Conservation (phyloP, 1,140 invertebrate species). For the Neocloeon triangulifer region DNA sequence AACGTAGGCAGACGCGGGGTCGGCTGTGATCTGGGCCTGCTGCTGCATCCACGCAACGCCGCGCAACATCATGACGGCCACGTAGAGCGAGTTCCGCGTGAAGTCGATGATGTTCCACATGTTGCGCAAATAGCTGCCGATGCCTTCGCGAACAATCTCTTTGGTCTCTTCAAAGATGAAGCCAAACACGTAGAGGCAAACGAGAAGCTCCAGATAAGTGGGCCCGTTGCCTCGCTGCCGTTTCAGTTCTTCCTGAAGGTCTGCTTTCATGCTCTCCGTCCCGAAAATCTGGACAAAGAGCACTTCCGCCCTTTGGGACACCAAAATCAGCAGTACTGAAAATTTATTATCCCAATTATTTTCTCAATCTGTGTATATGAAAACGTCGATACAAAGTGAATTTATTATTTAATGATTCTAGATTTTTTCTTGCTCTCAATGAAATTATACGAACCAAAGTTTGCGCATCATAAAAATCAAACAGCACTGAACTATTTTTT, state of each 20-base stretch:
- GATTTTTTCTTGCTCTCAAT: too few species aligned
- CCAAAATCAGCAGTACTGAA: slow-evolving; percentile 61
- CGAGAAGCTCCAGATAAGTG: slow-evolving; percentile 49
- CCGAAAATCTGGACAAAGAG: slow-evolving; percentile 47
- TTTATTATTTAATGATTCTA: too few species aligned
- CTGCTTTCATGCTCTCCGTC: slow-evolving; percentile 32
- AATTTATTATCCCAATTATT: too few species aligned
- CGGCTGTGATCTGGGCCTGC: slow-evolving; percentile 31
- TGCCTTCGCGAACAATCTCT: slow-evolving; percentile 69
- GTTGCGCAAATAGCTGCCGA: slow-evolving; percentile 62
- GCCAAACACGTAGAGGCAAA: slow-evolving; percentile 53
- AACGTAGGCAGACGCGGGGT: slow-evolving; percentile 41
- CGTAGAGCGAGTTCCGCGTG: slow-evolving; percentile 64
- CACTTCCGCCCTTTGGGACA: slow-evolving; percentile 63
- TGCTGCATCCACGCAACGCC: slow-evolving; percentile 56
- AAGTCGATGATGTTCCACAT: slow-evolving; percentile 97
- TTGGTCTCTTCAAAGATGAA: slow-evolving; percentile 82
- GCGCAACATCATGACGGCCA: slow-evolving; percentile 50
- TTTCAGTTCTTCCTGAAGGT: slow-evolving; percentile 29
- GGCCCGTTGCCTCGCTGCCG: slow-evolving; percentile 57
- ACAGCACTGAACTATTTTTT: too few species aligned
- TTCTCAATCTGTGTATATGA: too few species aligned
- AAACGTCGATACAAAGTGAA: too few species aligned
- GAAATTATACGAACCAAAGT: too few species aligned
- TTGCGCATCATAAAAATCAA: too few species aligned